phyloP scores from a whole-genome alignment of 2,113 vertebrate species.

The Eolophus roseicapilla region DNA sequence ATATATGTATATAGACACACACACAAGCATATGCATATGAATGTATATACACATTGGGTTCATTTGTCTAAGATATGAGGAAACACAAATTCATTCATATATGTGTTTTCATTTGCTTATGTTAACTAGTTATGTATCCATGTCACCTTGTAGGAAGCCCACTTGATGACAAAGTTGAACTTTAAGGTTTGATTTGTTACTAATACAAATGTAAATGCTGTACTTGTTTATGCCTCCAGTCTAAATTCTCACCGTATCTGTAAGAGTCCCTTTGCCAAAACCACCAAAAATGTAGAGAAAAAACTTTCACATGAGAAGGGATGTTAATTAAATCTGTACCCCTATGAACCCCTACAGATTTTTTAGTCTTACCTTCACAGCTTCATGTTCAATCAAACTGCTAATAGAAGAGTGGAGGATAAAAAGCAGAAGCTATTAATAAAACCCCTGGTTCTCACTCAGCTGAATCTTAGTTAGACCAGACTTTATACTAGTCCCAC shows the following conservation, averaged over 20 bases:
- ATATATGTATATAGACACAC: neutral
- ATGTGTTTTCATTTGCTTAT: neutral
- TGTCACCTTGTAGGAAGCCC: neutral
- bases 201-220: neutral
- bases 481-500: neutral
- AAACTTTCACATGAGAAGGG: neutral
- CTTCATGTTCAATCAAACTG: neutral
- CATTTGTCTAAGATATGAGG: neutral
- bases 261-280: neutral
- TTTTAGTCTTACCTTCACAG: neutral
- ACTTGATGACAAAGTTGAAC: neutral
- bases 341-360: neutral
- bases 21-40: neutral
- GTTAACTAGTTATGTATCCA: neutral
- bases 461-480: neutral
- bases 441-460: neutral
- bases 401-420: neutral
- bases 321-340: neutral
- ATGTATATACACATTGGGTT: neutral
- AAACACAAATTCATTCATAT: neutral
- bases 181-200: neutral
- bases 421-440: neutral
- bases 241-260: neutral
- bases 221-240: neutral
- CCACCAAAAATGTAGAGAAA: neutral